phyloP scores from a whole-genome alignment of 2,113 vertebrate species.

The Actenoides lindsayi region DNA sequence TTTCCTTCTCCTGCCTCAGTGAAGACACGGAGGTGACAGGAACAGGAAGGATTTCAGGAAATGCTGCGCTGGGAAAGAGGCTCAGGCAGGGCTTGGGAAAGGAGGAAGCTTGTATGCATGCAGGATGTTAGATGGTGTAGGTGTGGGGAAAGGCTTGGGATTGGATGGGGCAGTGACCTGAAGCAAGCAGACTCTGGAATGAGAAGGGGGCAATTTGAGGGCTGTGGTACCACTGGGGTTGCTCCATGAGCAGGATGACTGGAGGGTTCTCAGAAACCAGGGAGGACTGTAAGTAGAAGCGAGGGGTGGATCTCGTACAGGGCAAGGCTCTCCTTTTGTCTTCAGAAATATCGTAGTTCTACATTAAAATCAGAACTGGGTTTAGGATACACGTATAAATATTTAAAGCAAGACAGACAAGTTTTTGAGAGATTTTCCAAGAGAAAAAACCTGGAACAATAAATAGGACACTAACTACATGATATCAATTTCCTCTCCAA shows the following conservation, averaged over 20 bases:
- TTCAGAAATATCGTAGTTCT: not conserved
- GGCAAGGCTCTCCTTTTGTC: constrained; percentile 39
- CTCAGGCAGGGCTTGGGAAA: not conserved
- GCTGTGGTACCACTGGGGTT: not conserved
- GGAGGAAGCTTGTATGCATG: not conserved
- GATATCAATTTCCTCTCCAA: constrained; percentile 24
- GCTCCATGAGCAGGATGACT: not conserved
- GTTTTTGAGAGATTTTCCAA: constrained; percentile 67
- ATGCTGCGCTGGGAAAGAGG: not conserved
- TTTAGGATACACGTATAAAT: constrained; percentile 90
- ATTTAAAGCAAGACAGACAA: constrained; percentile 85
- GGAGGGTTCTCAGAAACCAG: not conserved
- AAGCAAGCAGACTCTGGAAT: not conserved
- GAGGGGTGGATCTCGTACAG: not conserved
- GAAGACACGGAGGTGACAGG: not conserved
- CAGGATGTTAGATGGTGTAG: not conserved
- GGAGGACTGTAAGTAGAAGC: not conserved
- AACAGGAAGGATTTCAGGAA: not conserved
- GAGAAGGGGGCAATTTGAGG: not conserved
- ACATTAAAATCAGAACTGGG: constrained; percentile 78
- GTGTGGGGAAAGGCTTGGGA: not conserved
- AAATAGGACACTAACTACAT: constrained; percentile 55
- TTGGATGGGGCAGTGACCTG: not conserved
- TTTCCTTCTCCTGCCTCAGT: not conserved
- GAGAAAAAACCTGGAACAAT: constrained; percentile 52